Percentiles rank a stretch among this genome's conserved stretches.
Conservation (phyloP, 1,140 invertebrate species). For the Gryllus bimaculatus region DNA sequence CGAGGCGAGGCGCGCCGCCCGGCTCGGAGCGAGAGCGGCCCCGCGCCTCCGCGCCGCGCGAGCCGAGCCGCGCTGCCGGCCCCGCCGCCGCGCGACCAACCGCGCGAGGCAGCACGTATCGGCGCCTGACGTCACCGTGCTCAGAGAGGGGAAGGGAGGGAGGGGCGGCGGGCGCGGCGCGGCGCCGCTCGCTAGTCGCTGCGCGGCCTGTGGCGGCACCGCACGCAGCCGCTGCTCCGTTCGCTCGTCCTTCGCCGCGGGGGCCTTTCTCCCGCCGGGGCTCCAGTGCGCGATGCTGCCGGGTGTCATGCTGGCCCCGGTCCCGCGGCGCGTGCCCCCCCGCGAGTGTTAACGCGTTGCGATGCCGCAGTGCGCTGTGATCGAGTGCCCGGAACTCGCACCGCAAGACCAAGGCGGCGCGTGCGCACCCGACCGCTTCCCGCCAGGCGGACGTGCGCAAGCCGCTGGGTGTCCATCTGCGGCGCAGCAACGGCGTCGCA, state of each 20-base stretch:
- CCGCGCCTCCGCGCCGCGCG: no score
- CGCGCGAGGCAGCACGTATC: not conserved
- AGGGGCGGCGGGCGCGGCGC: no score
- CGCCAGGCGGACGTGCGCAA: slow-evolving; percentile 41
- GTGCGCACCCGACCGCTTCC: slow-evolving; percentile 49
- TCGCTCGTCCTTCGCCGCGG: not conserved
- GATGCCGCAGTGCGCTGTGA: slow-evolving; percentile 50
- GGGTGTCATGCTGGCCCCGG: not conserved
- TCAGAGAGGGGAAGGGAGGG: not conserved
- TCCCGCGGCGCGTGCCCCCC: no score
- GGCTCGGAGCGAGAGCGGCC: not conserved
- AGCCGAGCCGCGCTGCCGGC: no score
- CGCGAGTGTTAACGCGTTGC: not conserved
- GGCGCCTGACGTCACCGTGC: not conserved
- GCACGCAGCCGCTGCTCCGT: not conserved
- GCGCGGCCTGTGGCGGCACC: not conserved
- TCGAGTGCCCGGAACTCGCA: slow-evolving; percentile 47
- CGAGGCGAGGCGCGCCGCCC: no score
- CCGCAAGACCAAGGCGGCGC: slow-evolving; percentile 42
- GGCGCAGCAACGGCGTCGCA: slow-evolving; percentile 36
- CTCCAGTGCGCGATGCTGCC: not conserved
- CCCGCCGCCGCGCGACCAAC: not conserved
- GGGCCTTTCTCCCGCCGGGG: no score
- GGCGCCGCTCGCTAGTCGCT: not conserved
- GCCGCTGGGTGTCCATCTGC: slow-evolving; percentile 36